These are phyloP conservation scores for Elgaria multicarinata DNA, from an alignment of 2,113 vertebrate species.

Conservation along the genomic window DNA sequence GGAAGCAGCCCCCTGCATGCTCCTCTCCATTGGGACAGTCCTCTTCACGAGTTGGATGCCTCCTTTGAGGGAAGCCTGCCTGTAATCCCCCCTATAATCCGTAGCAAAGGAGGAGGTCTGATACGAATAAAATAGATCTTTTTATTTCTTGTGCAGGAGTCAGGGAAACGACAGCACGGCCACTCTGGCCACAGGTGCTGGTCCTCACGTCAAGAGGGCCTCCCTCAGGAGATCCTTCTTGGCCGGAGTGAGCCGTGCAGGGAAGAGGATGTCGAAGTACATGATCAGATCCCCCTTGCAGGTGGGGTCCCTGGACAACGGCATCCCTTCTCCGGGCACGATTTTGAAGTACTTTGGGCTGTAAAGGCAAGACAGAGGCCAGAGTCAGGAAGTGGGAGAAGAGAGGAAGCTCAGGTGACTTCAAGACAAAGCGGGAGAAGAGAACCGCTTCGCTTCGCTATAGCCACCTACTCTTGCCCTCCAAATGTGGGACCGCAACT, in stretches of 20 bases:
- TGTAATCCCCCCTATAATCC: neutral
- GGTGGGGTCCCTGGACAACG: slow-evolving; percentile 73
- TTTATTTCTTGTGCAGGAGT: neutral
- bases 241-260: slow-evolving; percentile 80
- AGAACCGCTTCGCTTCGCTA: neutral
- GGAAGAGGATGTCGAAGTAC: slow-evolving; percentile 88
- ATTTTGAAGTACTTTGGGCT: slow-evolving; percentile 89
- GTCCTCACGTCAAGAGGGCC: slow-evolving; percentile 71
- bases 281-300: slow-evolving; percentile 88
- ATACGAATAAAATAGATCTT: neutral
- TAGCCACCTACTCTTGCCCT: neutral
- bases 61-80: neutral
- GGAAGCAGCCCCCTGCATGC: neutral
- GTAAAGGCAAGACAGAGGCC: slow-evolving; percentile 4
- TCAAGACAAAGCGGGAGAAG: neutral
- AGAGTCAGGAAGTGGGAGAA: neutral
- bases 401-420: no score
- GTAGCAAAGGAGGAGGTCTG: no score
- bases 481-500: neutral
- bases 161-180: accelerated
- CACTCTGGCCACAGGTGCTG: accelerated
- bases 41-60: neutral
- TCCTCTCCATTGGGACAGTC: neutral
- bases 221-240: slow-evolving; percentile 82
- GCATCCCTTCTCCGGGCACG: slow-evolving; percentile 92